Evolutionary conservation across 2,113 vertebrate genomes (phyloP).

Genomic region (Salvelinus alpinus): DNA sequence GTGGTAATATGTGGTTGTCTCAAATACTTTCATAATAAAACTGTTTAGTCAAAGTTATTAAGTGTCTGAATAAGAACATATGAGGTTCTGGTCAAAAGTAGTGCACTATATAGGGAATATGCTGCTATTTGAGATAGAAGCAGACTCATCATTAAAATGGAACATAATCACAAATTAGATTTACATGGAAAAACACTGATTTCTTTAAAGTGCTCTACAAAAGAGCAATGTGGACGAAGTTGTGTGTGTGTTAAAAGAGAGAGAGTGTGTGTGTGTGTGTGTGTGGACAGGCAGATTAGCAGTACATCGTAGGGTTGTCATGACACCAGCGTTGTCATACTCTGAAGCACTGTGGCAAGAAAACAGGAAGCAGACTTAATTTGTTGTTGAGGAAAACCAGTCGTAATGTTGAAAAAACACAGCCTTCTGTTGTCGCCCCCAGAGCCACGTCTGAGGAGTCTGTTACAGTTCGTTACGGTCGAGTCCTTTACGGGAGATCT

Average conservation of each 20-base stretch:
- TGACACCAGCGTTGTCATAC: background rate
- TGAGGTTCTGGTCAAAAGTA: too few species aligned
- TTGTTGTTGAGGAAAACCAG: background rate
- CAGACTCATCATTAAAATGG: too few species aligned
- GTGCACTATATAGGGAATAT: too few species aligned
- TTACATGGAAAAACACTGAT: constrained; percentile 9
- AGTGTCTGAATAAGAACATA: too few species aligned
- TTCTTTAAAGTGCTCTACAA: constrained; percentile 17
- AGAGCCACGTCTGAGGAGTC: background rate
- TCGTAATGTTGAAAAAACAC: too few species aligned
- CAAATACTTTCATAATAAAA: too few species aligned
- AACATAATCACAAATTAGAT: constrained; percentile 3
- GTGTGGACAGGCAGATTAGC: background rate
- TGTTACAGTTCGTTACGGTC: constrained; percentile 90
- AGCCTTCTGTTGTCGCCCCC: too few species aligned
- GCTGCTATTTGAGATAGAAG: too few species aligned
- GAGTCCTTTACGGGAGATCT: constrained; percentile 85
- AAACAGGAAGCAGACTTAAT: background rate
- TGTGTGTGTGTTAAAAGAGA: background rate
- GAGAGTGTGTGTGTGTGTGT: background rate
- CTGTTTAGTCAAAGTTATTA: too few species aligned
- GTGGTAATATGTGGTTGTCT: too few species aligned
- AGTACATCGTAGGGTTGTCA: background rate
- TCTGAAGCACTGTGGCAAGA: too few species aligned
- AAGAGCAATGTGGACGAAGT: background rate